Percentiles rank a stretch among this genome's conserved stretches.
Evolutionary conservation across 2,113 vertebrate species (phyloP).

Genomic region (Pica pica): DNA sequence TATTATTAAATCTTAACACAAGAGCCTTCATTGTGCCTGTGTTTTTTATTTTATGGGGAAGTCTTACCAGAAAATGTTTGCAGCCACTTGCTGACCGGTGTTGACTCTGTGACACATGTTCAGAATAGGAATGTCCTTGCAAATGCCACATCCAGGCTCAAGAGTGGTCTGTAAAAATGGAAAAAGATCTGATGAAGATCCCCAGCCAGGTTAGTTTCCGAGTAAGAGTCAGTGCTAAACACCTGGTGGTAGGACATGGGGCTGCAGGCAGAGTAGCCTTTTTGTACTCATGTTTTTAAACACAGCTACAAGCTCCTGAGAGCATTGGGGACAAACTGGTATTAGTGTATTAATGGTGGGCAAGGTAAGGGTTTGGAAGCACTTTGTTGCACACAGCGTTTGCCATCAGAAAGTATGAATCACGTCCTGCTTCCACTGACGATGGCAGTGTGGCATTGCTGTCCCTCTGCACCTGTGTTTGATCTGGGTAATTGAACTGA

Average conservation of each 20-base stretch:
- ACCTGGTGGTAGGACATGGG: neutral
- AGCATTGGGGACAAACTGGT: neutral
- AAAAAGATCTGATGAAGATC: neutral
- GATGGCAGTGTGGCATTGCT: neutral
- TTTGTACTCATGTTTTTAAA: neutral
- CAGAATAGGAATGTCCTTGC: neutral
- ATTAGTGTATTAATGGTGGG: neutral
- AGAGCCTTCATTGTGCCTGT: neutral
- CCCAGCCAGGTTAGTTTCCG: neutral
- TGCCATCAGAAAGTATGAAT: neutral
- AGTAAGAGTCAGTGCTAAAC: neutral
- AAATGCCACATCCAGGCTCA: neutral
- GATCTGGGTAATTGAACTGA: neutral
- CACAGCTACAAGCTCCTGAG: neutral
- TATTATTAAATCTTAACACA: constrained; percentile 59
- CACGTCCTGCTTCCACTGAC: neutral
- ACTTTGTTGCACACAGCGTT: neutral
- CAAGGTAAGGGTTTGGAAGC: neutral
- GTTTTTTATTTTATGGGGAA: neutral
- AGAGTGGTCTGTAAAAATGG: neutral
- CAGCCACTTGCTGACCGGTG: neutral
- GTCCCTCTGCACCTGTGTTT: neutral
- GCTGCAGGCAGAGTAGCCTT: neutral
- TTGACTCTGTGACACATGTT: neutral
- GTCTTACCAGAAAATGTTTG: neutral